Evolutionary conservation across 2,113 vertebrate species (phyloP), one percentile per base, ranked within the genome.

Genomic region (Notiomystis cincta): DNA sequence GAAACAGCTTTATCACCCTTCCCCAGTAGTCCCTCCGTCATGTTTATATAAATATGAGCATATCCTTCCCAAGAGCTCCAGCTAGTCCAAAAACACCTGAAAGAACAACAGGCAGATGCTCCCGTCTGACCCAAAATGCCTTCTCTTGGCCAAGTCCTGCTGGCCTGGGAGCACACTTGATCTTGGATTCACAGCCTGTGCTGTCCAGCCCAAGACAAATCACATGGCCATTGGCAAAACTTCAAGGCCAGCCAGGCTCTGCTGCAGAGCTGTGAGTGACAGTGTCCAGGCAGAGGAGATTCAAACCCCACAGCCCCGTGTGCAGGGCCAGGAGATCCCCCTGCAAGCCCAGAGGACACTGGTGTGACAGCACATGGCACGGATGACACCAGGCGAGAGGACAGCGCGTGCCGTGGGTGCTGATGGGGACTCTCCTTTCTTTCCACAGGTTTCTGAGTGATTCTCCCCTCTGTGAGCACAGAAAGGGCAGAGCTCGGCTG

Each of bases 381-480:
- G 0, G 1, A 28, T 9, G 53, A 21, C 61, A 24, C 25, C 22
- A 23, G 40, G 10, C 0, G 0, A 50, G 22, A 0, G 0, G 28
- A 66, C 14, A 75, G 8, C 21, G 56, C 2, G 0, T 0, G 0
- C 28, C 23, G 9, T 0, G 0, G 9, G 4, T 20, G 15, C n/a
- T 25, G 31, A 44, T 5, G 7, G 31, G 20, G 13, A 80, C 6
- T 48, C 15, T 6, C 12, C 3, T 58, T 44, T 30, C 22, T 62
- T 35, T 12, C 13, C n/a, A 8, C 28, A 31, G 6, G 2, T 75
- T 87, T 64, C 61, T 64, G 31, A 64, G 66, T 0, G 0, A 31
- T 69, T 47, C 5, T 5, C 35, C 7, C 2, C 37, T 48, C 71
- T 0, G 11, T 23, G 8, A 31, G 14, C 40, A 42, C 3, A 0